A percentile compares a stretch with the other conserved stretches of the same genome.
Evolutionary conservation across 2,888 invertebrate genomes (phyloP).

Genomic region (Clusia tigrina): DNA sequence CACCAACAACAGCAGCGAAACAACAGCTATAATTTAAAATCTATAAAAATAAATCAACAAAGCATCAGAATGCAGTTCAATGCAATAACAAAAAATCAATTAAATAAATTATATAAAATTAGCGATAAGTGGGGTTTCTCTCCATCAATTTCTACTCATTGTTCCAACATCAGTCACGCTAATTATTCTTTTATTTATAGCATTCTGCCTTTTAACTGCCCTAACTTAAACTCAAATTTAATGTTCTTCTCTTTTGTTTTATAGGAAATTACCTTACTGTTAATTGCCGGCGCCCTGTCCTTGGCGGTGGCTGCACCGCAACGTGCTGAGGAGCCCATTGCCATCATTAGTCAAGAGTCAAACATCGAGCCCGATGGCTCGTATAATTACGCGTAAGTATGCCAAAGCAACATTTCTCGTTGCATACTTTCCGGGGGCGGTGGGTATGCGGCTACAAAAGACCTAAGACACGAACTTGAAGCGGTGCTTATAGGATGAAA

Average conservation of each 20-base stretch:
- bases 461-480: constrained; percentile 41
- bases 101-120: constrained; percentile 7
- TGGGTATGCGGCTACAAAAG: constrained; percentile 29
- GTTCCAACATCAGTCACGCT: too few relatives aligned
- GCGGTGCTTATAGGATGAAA: background rate
- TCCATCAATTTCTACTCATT: too few relatives aligned
- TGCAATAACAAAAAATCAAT: constrained; percentile 5
- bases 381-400: constrained; percentile 73
- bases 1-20: background rate
- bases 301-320: constrained; percentile 69
- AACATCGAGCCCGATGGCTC: constrained; percentile 77
- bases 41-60: too few relatives aligned
- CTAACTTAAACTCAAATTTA: background rate
- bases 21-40: background rate
- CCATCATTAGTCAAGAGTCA: constrained; percentile 75
- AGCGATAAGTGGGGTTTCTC: too few relatives aligned
- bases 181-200: too few relatives aligned
- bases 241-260: constrained; percentile 32
- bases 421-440: constrained; percentile 40
- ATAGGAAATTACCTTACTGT: constrained; percentile 56
- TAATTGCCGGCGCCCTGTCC: constrained; percentile 54
- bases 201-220: too few relatives aligned
- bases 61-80: too few relatives aligned
- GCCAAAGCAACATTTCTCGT: background rate
- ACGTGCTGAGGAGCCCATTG: constrained; percentile 68